These are phyloP conservation scores for Drosophila gaucha DNA, from an alignment of 2,888 invertebrate genomes.

Conservation along the genomic window DNA sequence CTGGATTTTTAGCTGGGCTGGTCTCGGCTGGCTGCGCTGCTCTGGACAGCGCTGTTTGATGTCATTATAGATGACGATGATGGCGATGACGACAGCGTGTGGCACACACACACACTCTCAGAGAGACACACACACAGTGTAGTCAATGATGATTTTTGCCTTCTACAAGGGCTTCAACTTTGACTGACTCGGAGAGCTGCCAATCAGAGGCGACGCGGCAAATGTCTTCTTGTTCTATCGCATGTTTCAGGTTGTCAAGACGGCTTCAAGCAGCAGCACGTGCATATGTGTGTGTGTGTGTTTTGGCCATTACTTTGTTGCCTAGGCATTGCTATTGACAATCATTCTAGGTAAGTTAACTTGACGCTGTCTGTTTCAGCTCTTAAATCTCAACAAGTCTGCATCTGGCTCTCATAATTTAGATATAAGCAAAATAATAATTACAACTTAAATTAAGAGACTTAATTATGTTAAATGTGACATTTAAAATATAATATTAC, in stretches of 20 bases:
- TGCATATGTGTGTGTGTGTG: constrained; percentile 26
- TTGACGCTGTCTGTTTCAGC: constrained; percentile 50
- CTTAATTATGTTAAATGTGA: not conserved
- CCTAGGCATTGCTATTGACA: constrained; percentile 74
- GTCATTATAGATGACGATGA: constrained; percentile 78
- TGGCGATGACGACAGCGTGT: constrained; percentile 61
- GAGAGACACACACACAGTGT: not conserved
- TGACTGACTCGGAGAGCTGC: constrained; percentile 50
- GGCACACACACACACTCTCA: constrained; percentile 15
- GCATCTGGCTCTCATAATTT: constrained; percentile 8
- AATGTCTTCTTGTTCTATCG: constrained; percentile 70
- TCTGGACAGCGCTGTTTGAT: constrained; percentile 73
- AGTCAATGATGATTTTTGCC: constrained; percentile 54
- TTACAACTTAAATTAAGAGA: not conserved
- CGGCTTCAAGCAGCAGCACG: constrained; percentile 44
- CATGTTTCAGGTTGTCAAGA: constrained; percentile 74
- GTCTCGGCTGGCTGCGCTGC: constrained; percentile 11
- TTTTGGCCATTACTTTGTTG: constrained; percentile 69
- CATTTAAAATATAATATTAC: not conserved
- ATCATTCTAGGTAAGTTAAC: constrained; percentile 64
- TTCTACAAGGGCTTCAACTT: constrained; percentile 15
- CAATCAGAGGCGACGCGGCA: constrained; percentile 69
- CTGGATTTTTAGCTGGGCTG: constrained; percentile 34
- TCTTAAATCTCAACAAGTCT: constrained; percentile 50
- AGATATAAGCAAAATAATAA: constrained; percentile 12